Base-by-base conservation (phyloP, 2,797 vertebrate genomes). In the Sebastes paucispinis region DNA sequence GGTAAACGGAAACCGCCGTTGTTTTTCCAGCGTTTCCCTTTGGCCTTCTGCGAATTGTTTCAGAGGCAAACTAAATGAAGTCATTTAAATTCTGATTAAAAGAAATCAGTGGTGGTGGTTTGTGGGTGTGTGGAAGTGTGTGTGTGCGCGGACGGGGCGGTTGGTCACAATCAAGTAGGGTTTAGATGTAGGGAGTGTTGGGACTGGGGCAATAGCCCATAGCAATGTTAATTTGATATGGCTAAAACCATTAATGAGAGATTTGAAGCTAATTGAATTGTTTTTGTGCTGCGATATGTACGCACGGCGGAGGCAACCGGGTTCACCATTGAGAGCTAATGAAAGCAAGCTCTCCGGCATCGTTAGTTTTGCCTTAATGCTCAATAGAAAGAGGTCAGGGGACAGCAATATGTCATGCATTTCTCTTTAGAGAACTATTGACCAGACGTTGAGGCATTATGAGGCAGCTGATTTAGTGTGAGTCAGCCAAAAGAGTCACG, bases 21-120 rank as follows among this genome's bases (percentile, higher is more conserved):
- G 69, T 69, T 89, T 89, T 80, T 29, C 31, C 31, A 50, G 69
- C 6, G 27, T 77, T 90, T 87, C 69, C 29, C 24, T 69, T 89
- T 77, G 64, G 84, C 82, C 70, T 64, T 72, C 18, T 64, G 74
- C 60, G 79, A 64, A 87, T 92, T 91, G 86, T 91, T 91, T 90
- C 79, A 79, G 81, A 82, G 75, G 77, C 80, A 75, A 88, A 91
- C 85, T 85, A 92, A 94, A 93, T 94, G 52, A 94, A 92, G 87
- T 90, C 62, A 93, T 93, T 94, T 92, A 88, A 91, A 94, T 94
- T 92, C 81, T 87, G 88, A 93, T 92, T 91, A 90, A 89, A 89
- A 85, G 77, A 89, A 84, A 81, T 85, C 69, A 60, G 20, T 54
- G 60, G 25, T 55, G 80, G 78, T 80, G 47, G 29, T 62, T 9